Conservation (phyloP, 1,140 invertebrate genomes). For the Aricia agestis region DNA sequence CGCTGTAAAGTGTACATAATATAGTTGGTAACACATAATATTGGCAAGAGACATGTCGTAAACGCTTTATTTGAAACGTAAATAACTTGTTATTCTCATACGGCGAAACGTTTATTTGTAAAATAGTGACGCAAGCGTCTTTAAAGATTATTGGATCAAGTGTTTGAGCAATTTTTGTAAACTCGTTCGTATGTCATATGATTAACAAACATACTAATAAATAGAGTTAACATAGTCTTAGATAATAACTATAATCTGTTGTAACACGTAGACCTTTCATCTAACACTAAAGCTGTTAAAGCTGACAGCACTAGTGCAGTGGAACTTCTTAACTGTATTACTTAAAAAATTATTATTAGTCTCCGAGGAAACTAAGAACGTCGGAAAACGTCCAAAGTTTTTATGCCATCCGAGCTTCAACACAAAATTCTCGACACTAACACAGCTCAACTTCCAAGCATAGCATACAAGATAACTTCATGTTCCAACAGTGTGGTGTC, state of each 20-base stretch:
- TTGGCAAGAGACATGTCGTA: not conserved
- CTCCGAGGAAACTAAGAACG: no score
- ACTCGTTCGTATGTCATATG: not conserved
- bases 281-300: no score
- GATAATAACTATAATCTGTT: constrained; percentile 15
- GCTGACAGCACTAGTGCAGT: no score
- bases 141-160: constrained; percentile 6
- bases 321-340: no score
- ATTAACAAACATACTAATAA: not conserved
- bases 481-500: not conserved
- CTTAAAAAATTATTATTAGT: no score
- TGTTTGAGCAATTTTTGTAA: not conserved
- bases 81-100: constrained; percentile 13
- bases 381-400: no score
- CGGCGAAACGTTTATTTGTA: constrained; percentile 4
- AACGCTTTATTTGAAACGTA: not conserved
- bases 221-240: constrained; percentile 6
- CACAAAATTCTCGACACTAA: no score
- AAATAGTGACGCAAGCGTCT: constrained; percentile 8
- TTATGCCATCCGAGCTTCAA: no score
- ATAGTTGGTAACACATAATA: not conserved
- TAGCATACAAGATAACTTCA: not conserved
- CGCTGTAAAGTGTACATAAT: no score
- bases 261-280: not conserved
- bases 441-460: no score